Percentiles rank a stretch among this genome's conserved stretches.
These are phyloP conservation scores for Drosophila kepulauana DNA, from an alignment of 1,140 invertebrate species.

Conservation along the genomic window DNA sequence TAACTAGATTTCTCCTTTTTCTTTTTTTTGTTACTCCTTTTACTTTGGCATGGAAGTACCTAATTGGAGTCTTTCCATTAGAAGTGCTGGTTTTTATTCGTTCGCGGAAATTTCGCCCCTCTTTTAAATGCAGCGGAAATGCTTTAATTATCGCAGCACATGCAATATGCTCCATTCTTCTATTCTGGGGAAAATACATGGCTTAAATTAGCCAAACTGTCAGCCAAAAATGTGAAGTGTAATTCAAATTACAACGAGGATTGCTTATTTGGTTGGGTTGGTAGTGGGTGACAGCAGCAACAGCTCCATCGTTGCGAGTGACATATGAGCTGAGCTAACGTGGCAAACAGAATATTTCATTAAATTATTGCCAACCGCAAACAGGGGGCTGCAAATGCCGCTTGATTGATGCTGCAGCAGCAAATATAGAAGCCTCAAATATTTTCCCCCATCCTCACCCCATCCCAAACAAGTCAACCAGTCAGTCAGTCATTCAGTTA, in stretches of 20 bases:
- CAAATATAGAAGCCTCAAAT: neutral
- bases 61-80: neutral
- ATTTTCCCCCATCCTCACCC: neutral
- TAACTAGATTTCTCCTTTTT: neutral
- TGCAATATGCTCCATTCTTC: conserved; percentile 50
- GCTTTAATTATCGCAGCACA: conserved; percentile 65
- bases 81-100: conserved; percentile 4
- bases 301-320: conserved; percentile 10
- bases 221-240: conserved; percentile 59
- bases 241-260: conserved; percentile 58
- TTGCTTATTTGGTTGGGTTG: conserved; percentile 22
- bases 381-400: conserved; percentile 51
- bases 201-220: conserved; percentile 61
- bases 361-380: conserved; percentile 69
- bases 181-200: conserved; percentile 42
- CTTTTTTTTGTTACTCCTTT: neutral
- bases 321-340: conserved; percentile 39
- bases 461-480: neutral
- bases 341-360: conserved; percentile 75
- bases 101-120: conserved; percentile 27
- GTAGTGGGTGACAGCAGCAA: neutral
- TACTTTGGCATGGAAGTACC: neutral
- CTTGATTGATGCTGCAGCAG: conserved; percentile 64
- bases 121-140: conserved; percentile 61
- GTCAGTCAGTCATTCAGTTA: neutral